A percentile compares a stretch with the other conserved stretches of the same genome.
Conservation (phyloP, 2,888 invertebrate species). For the Drosophila mettleri region DNA sequence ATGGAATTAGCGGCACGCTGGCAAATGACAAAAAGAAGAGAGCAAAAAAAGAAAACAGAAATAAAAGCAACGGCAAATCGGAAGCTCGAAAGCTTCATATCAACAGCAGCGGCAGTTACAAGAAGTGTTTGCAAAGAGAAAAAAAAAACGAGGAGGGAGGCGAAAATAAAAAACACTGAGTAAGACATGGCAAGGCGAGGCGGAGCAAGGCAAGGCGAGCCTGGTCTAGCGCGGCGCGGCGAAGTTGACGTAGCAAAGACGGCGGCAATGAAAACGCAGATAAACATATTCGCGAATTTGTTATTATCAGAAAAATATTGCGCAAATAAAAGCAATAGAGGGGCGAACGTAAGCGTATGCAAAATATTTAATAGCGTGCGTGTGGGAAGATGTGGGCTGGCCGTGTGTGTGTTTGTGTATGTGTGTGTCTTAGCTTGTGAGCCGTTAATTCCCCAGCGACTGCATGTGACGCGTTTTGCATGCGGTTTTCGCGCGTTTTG, state of each 20-base stretch:
- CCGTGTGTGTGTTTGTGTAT: constrained; percentile 10
- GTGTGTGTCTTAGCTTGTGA: constrained; percentile 26
- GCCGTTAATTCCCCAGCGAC: constrained; percentile 70
- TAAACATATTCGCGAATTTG: constrained; percentile 83
- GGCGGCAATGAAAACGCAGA: constrained; percentile 79
- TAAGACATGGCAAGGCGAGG: not conserved
- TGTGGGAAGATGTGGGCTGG: constrained; percentile 8
- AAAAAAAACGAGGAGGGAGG: constrained; percentile 6
- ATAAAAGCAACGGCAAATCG: constrained; percentile 51
- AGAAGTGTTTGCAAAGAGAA: constrained; percentile 25
- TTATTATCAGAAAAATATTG: constrained; percentile 82
- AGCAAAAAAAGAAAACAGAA: not conserved
- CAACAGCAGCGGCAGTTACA: constrained; percentile 47
- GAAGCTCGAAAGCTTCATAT: constrained; percentile 53
- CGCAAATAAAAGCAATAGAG: constrained; percentile 65
- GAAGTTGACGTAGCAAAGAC: constrained; percentile 58
- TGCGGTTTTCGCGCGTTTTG: constrained; percentile 69
- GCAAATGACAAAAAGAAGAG: constrained; percentile 46
- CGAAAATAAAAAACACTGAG: constrained; percentile 5
- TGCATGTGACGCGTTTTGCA: constrained; percentile 79
- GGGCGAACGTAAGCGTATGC: constrained; percentile 62
- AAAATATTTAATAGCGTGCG: constrained; percentile 56
- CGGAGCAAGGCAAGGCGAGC: not conserved
- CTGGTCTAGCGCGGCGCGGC: constrained; percentile 9
- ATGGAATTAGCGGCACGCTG: constrained; percentile 76